Base-by-base conservation (phyloP, 2,113 vertebrate species). In the Lanius collurio region DNA sequence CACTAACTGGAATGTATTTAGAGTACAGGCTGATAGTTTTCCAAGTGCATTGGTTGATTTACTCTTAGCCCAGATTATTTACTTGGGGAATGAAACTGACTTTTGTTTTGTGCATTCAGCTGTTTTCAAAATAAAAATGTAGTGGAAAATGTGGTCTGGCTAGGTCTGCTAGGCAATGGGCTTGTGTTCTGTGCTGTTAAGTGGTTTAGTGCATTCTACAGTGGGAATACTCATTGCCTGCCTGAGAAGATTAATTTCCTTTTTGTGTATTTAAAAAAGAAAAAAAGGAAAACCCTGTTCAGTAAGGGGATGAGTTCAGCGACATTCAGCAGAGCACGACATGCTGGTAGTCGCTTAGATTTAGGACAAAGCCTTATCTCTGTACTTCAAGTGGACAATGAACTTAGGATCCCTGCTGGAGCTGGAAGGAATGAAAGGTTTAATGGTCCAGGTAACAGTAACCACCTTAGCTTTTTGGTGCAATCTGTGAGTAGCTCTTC, bases 111-210 rank as follows among this genome's bases (percentile, higher is more conserved):
- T 42, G n/a, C 46, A 44, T 68, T 94, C 41, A 37, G 69, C 60
- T 85, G 27, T 85, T 91, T 75, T 64, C 81, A 85, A 56, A 93
- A 82, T 79, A 55, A 93, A 91, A 91, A 49, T n/a, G 33, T 73
- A 71, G 67, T 82, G 90, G 90, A 35, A 94, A 46, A 41, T 71
- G 73, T 60, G 28, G n/a, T 90, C 75, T 89, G 85, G 65, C 49
- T 84, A 56, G 21, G 47, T 81, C 52, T 63, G 47, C 24, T 67
- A 47, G 62, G n/a, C 6, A 2, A 8, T 46, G 0, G 3, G 63
- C 37, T 83, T 78, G 39, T 64, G 11, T 73, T 80, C 62, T 73
- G 14, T 57, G 79, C 67, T 57, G 28, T 37, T 44, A 60, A n/a
- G n/a, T 80, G 37, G 31, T 13, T 80, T 49, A 79, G 15, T 89